A percentile compares a stretch with the other conserved stretches of the same genome.
Conservation (phyloP, 2,797 vertebrate species). For the Chelmon rostratus region DNA sequence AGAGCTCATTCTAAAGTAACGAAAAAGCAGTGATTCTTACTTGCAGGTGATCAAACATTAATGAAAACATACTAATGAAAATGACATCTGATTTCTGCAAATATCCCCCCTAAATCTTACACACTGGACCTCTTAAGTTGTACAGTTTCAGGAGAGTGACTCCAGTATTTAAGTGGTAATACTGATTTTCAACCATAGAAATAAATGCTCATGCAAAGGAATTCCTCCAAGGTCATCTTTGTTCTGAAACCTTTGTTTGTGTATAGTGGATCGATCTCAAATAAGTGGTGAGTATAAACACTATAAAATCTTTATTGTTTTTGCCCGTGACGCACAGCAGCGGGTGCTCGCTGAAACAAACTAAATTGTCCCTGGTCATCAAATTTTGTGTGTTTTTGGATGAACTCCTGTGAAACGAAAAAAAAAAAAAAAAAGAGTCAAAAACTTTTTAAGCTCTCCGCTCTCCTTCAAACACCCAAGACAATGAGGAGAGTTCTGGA, state of each 20-base stretch:
- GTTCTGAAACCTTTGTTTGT: slow-evolving; percentile 8
- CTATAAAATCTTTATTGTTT: slow-evolving; percentile 8
- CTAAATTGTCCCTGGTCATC: slow-evolving; percentile 27
- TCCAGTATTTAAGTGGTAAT: slow-evolving; percentile 21
- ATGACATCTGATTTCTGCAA: too few relatives aligned
- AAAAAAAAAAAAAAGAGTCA: slow-evolving; percentile 13
- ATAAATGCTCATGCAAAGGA: slow-evolving; percentile 11
- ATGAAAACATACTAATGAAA: too few relatives aligned
- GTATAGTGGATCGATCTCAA: background rate
- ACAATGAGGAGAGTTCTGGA: slow-evolving; percentile 22
- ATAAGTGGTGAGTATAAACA: slow-evolving; percentile 5
- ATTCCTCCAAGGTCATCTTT: slow-evolving; percentile 33
- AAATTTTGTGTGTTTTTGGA: slow-evolving; percentile 23
- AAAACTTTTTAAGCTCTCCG: background rate
- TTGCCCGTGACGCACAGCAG: background rate
- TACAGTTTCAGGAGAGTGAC: slow-evolving; percentile 2
- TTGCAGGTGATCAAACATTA: too few relatives aligned
- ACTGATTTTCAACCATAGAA: background rate
- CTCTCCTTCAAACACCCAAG: slow-evolving; percentile 16
- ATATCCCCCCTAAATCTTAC: too few relatives aligned
- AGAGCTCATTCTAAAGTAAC: too few relatives aligned
- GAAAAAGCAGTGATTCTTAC: too few relatives aligned
- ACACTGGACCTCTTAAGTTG: background rate
- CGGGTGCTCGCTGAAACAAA: slow-evolving; percentile 6
- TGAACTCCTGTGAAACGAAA: slow-evolving; percentile 23